Evolutionary conservation across 1,140 invertebrate genomes (phyloP).

Genomic region (Globodera rostochiensis): DNA sequence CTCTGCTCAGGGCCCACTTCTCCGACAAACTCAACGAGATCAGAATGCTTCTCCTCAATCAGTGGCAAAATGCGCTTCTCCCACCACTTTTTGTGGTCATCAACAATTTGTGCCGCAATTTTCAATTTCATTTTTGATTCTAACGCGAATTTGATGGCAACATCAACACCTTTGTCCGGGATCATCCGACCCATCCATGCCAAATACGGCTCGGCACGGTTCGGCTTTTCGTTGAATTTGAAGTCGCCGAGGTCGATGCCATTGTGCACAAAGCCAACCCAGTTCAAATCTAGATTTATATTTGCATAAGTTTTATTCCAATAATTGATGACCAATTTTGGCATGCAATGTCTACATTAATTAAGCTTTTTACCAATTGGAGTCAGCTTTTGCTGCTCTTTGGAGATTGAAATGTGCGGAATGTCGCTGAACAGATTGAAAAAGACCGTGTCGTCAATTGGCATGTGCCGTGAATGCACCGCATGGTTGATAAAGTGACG

Average conservation of each 20-base stretch:
- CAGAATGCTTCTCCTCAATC: conserved; percentile 5
- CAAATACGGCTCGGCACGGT: conserved; percentile 20
- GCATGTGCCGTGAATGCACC: conserved; percentile 28
- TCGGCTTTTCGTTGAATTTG: conserved; percentile 20
- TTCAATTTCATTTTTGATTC: not conserved
- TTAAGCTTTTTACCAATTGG: not conserved
- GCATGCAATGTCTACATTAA: too few relatives aligned
- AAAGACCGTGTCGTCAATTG: not conserved
- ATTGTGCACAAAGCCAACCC: conserved; percentile 19
- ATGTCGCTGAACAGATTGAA: conserved; percentile 17
- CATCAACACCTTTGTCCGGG: conserved; percentile 19
- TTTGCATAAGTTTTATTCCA: not conserved
- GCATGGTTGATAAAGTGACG: conserved; percentile 18
- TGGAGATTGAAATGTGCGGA: conserved; percentile 29
- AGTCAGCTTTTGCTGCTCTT: conserved; percentile 15
- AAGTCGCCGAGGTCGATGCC: conserved; percentile 15
- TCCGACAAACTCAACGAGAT: conserved; percentile 19
- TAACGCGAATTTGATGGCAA: conserved; percentile 25
- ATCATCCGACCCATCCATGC: conserved; percentile 30
- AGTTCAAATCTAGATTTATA: conserved; percentile 4
- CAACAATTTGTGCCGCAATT: conserved; percentile 29
- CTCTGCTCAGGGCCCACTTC: conserved; percentile 29
- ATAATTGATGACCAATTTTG: too few relatives aligned
- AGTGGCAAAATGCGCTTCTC: conserved; percentile 13
- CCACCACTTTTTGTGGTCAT: conserved; percentile 9